Evolutionary conservation across 2,113 vertebrate genomes (phyloP).

Genomic region (Ancistrus triradiatus): DNA sequence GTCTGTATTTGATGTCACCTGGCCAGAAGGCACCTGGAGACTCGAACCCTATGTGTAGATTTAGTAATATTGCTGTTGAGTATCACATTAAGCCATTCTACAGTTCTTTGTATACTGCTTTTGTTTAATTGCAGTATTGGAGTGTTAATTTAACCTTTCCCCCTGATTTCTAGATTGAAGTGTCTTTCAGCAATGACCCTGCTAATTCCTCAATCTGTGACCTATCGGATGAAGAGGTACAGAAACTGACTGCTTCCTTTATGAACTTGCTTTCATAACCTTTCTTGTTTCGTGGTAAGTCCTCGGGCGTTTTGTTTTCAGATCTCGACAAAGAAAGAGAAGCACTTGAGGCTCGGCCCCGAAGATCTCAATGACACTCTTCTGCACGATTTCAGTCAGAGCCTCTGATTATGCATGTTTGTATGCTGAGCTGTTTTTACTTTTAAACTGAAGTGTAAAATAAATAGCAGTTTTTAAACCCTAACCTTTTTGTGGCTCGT

Average conservation of each 20-base stretch:
- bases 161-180: conserved; percentile 13
- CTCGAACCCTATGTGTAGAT: too few relatives aligned
- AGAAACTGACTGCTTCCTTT: background rate
- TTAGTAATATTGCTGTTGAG: too few relatives aligned
- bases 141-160: background rate
- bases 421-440: too few relatives aligned
- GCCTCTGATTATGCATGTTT: too few relatives aligned
- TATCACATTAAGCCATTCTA: too few relatives aligned
- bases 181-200: background rate
- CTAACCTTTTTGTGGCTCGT: too few relatives aligned
- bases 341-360: conserved; percentile 48
- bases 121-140: too few relatives aligned
- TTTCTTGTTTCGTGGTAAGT: background rate
- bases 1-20: too few relatives aligned
- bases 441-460: too few relatives aligned
- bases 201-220: conserved; percentile 24
- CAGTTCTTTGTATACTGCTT: too few relatives aligned
- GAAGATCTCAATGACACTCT: conserved; percentile 49
- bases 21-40: too few relatives aligned
- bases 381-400: conserved; percentile 28
- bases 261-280: background rate
- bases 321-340: conserved; percentile 50
- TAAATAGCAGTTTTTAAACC: too few relatives aligned
- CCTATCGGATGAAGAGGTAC: conserved; percentile 48
- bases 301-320: background rate